These are phyloP conservation scores for Tursiops truncatus DNA, from an alignment of 2,113 vertebrate species.

Conservation along the genomic window DNA sequence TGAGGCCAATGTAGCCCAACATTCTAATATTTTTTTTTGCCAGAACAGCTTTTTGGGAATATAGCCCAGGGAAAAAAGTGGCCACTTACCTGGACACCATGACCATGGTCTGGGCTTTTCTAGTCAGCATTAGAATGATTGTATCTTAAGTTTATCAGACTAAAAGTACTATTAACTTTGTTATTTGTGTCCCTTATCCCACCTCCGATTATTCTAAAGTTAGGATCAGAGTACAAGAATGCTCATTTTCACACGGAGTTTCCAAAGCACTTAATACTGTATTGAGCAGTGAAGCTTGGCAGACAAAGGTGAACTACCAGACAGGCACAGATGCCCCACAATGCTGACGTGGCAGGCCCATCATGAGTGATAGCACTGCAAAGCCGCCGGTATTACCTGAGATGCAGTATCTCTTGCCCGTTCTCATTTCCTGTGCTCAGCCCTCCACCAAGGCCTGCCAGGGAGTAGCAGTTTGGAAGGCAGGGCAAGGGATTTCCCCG, in stretches of 20 bases:
- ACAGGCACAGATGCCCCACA: background rate
- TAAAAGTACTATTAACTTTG: slow-evolving; percentile 39
- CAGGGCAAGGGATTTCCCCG: background rate
- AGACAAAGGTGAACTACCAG: background rate
- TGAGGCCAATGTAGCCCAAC: background rate
- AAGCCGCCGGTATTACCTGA: background rate
- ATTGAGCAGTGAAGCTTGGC: background rate
- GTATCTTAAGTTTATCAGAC: slow-evolving; percentile 31
- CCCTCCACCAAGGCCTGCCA: background rate
- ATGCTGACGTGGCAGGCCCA: background rate
- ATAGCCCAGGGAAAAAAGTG: background rate
- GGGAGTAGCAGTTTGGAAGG: background rate
- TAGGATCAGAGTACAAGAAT: slow-evolving; percentile 17
- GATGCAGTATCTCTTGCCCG: background rate
- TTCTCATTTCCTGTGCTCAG: slow-evolving; percentile 11
- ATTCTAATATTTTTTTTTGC: background rate
- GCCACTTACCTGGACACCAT: background rate
- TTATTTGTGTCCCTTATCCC: slow-evolving; percentile 11
- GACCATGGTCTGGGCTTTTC: background rate
- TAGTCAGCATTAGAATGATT: slow-evolving; percentile 23
- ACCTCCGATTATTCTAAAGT: slow-evolving; percentile 33
- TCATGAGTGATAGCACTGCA: background rate
- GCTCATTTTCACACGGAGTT: slow-evolving; percentile 28
- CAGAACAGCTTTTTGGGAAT: slow-evolving; percentile 11
- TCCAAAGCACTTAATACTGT: slow-evolving; percentile 46